phyloP scores from a whole-genome alignment of 2,113 vertebrate species.

The Anguilla rostrata region DNA sequence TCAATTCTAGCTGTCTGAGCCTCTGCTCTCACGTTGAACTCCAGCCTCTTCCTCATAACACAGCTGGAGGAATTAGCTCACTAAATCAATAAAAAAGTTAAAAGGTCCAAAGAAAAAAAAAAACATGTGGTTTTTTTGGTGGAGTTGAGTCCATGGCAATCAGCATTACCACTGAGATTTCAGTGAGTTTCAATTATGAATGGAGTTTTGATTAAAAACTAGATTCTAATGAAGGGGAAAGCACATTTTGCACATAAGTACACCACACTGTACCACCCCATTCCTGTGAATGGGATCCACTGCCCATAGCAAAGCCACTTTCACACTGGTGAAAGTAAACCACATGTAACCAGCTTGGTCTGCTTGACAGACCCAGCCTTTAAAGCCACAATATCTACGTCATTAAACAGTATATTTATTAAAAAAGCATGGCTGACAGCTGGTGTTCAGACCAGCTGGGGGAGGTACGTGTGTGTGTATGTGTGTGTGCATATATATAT shows the following conservation, averaged over 20 bases:
- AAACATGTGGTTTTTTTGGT: background rate
- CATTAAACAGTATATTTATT: no score
- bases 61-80: background rate
- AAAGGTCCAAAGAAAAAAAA: background rate
- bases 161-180: background rate
- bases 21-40: background rate
- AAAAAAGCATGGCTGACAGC: background rate
- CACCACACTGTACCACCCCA: background rate
- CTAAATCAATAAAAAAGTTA: background rate
- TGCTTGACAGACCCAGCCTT: background rate
- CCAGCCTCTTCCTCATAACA: background rate
- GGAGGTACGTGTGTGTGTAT: no score
- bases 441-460: background rate
- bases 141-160: background rate
- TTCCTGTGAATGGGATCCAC: background rate
- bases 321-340: background rate
- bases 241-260: background rate
- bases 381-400: background rate
- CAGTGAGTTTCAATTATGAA: background rate
- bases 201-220: slow-evolving; percentile 1
- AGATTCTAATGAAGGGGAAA: background rate
- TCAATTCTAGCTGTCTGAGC: background rate
- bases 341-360: background rate
- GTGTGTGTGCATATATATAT: no score
- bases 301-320: background rate